Evolutionary conservation across 1,140 invertebrate genomes (phyloP).

Genomic region (Olivierus martensii): DNA sequence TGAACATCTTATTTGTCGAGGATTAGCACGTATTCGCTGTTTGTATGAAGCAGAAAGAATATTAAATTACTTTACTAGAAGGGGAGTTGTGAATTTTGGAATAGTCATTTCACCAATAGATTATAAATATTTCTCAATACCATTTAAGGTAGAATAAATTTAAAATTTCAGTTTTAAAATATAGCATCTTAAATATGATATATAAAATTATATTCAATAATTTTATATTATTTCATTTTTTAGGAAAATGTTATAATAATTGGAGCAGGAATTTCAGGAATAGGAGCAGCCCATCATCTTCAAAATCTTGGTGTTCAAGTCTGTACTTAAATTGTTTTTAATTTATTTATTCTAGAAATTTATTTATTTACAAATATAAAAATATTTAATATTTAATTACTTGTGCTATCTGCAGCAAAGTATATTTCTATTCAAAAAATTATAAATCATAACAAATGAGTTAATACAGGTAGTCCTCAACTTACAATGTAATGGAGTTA

Average conservation of each 20-base stretch:
- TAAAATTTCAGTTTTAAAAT: background rate
- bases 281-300: constrained; percentile 34
- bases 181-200: background rate
- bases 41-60: constrained; percentile 26
- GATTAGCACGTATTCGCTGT: constrained; percentile 31
- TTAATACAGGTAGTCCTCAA: too few relatives aligned
- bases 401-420: too few relatives aligned
- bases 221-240: too few relatives aligned
- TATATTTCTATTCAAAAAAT: too few relatives aligned
- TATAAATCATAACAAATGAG: too few relatives aligned
- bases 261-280: constrained; percentile 34
- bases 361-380: too few relatives aligned
- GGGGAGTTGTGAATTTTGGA: constrained; percentile 34
- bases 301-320: constrained; percentile 33
- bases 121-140: background rate
- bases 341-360: too few relatives aligned
- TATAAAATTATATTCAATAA: background rate
- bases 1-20: constrained; percentile 31
- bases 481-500: too few relatives aligned
- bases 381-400: too few relatives aligned
- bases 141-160: background rate
- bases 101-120: constrained; percentile 24
- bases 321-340: background rate
- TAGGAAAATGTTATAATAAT: constrained; percentile 49
- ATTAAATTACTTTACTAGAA: constrained; percentile 29